A percentile compares a stretch with the other conserved stretches of the same genome.
These are phyloP conservation scores for Scopus umbretta DNA, from an alignment of 2,113 vertebrate genomes.

Conservation along the genomic window DNA sequence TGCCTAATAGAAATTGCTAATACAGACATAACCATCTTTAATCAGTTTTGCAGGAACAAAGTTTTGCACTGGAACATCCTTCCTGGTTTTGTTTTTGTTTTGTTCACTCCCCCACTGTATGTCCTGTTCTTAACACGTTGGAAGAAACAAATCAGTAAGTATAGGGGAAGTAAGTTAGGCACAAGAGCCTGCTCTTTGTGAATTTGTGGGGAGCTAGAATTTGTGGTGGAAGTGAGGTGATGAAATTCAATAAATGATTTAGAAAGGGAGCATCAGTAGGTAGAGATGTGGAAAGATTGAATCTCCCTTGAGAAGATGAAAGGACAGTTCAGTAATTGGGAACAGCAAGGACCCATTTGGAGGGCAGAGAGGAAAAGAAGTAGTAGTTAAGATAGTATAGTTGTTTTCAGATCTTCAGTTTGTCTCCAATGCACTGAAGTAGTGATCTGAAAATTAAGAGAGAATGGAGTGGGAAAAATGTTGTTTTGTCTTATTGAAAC, in stretches of 20 bases:
- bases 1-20: neutral
- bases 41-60: neutral
- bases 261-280: neutral
- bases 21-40: neutral
- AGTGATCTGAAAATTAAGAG: neutral
- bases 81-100: neutral
- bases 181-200: neutral
- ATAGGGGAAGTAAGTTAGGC: neutral
- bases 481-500: neutral
- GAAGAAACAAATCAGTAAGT: neutral
- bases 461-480: neutral
- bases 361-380: neutral
- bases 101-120: neutral
- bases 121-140: neutral
- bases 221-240: neutral
- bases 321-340: conserved; percentile 13
- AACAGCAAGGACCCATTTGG: conserved; percentile 1
- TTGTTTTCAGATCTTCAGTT: neutral
- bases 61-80: neutral
- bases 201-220: neutral
- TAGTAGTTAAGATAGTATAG: neutral
- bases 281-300: conserved; percentile 11
- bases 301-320: conserved; percentile 26
- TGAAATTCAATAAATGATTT: conserved; percentile 1
- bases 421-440: neutral